Evolutionary conservation across 2,797 vertebrate genomes (phyloP), one percentile per base, ranked within the genome.

Genomic region (Paratrypauchen microcephalus): DNA sequence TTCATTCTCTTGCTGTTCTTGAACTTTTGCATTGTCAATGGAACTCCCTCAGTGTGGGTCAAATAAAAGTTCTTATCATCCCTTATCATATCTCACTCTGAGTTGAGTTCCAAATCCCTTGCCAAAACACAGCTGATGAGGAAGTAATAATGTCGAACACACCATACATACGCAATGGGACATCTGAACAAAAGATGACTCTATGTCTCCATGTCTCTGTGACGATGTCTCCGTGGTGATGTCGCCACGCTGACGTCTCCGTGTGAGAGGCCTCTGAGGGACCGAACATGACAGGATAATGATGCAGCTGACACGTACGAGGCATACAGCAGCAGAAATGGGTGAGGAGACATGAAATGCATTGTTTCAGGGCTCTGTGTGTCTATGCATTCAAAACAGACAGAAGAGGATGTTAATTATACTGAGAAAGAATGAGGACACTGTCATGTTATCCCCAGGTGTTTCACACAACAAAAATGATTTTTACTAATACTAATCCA

Each of bases 351-450:
- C 67, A 62, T 36, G 30, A 70, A 63, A 68, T 62, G 26, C 16
- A 24, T 59, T 58, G 41, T 67, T 59, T 75, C 59, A 39, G 16
- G 11, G 0, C n/a, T 45, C 41, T 54, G 67, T 15, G 30, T 64
- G 28, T 60, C 47, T 50, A 13, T 45, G 56, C 6, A 19, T 13
- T 26, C 6, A 39, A 52, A 79, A 68, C 50, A 12, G 26, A 73
- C 71, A 83, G 72, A 70, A 32, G 58, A 84, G 60, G 68, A 63
- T 76, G 78, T 86, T 89, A 89, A 91, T 91, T 88, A 90, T 82
- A 83, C 77, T 83, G 74, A 70, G 81, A 83, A 76, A 83, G 74
- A 70, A 81, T 71, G 73, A 69, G 75, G 72, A 67, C 36, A 67
- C 80, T 78, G 72, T 88, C 83, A 76, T 70, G 66, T 15, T 45